Base-by-base conservation (phyloP, 2,888 invertebrate species). In the Lomographa bimaculata region DNA sequence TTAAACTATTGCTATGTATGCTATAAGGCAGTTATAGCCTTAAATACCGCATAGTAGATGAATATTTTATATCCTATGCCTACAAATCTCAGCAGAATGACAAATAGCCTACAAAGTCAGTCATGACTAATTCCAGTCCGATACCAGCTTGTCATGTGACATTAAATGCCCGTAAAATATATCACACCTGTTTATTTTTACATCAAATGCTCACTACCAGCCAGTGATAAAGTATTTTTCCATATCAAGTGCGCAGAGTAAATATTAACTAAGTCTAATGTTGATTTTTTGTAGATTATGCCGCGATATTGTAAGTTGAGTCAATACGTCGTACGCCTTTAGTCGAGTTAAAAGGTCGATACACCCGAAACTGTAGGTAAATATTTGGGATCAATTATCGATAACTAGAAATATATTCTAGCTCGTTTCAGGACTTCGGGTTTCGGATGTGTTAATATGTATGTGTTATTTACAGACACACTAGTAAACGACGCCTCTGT, bases 281-380 rank as follows among this genome's bases (percentile, higher is more conserved):
- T 87, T 86, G 78, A 78, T 83, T 85, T 84, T 82, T 78, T 73
- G 75, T 67, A 77, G 85, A 83, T 85, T 81, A 81, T 54, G 46
- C 36, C 23, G 33, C 55, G 76, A 77, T 79, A 77, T 65, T 65
- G 56, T 51, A 40, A 44, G 51, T 41, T 51, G 43, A 55, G 66
- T 67, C 64, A 72, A 73, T 49, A 54, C 47, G 46, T 46, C 57
- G 35, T 44, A 51, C 64, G 54, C 58, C 40, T 60, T 60, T 46
- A 46, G 50, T 28, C 50, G 47, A 54, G 53, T 58, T 52, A 33
- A 45, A 57, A 64, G 85, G 77, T 85, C 80, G 70, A 73, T 79
- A 80, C 71, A 63, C 80, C 71, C 71, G 46, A 69, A 71, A 64
- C 39, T 57, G 58, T 64, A 52, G 38, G 56, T 63, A 66, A 80